Percentiles rank a stretch among this genome's conserved stretches.
Conservation (phyloP, 1,140 invertebrate species). For the Drosophila baimaii region DNA sequence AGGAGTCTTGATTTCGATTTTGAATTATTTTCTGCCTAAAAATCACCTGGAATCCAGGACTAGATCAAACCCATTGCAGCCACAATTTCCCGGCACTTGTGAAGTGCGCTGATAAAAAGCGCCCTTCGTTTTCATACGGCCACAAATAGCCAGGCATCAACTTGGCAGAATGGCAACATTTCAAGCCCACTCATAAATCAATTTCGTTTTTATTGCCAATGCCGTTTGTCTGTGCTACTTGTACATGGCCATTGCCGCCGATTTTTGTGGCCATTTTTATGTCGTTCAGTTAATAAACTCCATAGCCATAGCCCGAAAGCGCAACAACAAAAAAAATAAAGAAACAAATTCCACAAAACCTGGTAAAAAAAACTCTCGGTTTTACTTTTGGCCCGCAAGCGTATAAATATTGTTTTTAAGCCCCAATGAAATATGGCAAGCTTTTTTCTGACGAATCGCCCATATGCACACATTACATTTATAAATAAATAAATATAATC, state of each 20-base stretch:
- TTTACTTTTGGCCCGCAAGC: conserved; percentile 43
- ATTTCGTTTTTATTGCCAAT: conserved; percentile 69
- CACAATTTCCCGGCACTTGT: conserved; percentile 13
- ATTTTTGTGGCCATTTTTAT: conserved; percentile 58
- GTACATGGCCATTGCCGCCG: conserved; percentile 59
- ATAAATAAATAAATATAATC: conserved; percentile 73
- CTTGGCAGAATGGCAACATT: conserved; percentile 54
- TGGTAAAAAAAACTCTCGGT: conserved; percentile 24
- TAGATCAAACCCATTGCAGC: too few relatives aligned
- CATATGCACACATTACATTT: conserved; percentile 53
- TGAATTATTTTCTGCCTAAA: not conserved
- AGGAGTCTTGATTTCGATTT: not conserved
- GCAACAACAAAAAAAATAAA: conserved; percentile 19
- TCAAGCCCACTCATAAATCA: conserved; percentile 70
- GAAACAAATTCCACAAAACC: conserved; percentile 16
- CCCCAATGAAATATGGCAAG: conserved; percentile 71
- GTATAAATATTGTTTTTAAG: conserved; percentile 78
- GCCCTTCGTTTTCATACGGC: conserved; percentile 53
- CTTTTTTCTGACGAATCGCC: conserved; percentile 61
- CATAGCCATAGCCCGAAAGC: conserved; percentile 25
- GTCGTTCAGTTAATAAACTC: conserved; percentile 73
- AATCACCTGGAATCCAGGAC: conserved; percentile 7
- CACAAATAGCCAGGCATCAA: conserved; percentile 63
- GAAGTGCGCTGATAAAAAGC: conserved; percentile 54
- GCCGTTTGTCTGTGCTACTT: conserved; percentile 69